Evolutionary conservation across 2,888 invertebrate genomes (phyloP).

Genomic region (Plebejus melissa): DNA sequence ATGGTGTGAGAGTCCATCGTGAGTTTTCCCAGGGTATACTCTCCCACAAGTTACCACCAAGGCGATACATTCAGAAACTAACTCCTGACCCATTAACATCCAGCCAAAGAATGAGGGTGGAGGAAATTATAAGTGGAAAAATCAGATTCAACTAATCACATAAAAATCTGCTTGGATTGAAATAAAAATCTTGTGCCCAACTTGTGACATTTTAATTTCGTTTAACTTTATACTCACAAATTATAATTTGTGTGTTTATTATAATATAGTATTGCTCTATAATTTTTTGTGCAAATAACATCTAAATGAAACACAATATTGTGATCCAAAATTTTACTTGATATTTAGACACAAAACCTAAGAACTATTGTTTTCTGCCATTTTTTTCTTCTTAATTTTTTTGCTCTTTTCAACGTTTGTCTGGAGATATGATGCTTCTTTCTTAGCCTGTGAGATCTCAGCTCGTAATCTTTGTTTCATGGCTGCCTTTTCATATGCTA

Average conservation of each 20-base stretch:
- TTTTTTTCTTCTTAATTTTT: constrained; percentile 70
- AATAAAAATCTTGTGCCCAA: no score
- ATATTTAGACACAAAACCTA: constrained; percentile 20
- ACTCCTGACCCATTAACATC: constrained; percentile 62
- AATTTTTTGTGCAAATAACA: background rate
- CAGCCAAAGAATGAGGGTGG: constrained; percentile 65
- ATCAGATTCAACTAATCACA: constrained; percentile 44
- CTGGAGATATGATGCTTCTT: constrained; percentile 92
- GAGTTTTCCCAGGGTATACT: constrained; percentile 80
- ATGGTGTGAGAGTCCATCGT: constrained; percentile 81
- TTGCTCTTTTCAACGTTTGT: constrained; percentile 89
- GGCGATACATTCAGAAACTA: constrained; percentile 65
- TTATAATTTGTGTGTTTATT: no score
- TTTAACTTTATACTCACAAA: no score
- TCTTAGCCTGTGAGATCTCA: constrained; percentile 94
- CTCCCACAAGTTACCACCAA: constrained; percentile 71
- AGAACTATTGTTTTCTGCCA: constrained; percentile 17
- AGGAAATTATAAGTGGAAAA: constrained; percentile 65
- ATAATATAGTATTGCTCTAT: background rate
- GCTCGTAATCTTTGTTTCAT: constrained; percentile 90
- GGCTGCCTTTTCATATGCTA: constrained; percentile 95
- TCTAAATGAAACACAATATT: background rate
- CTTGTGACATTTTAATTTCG: no score
- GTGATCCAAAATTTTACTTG: background rate
- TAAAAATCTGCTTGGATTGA: background rate